A percentile compares a stretch with the other conserved stretches of the same genome.
Evolutionary conservation across 2,113 vertebrate genomes (phyloP).

Genomic region (Tauraco erythrolophus): DNA sequence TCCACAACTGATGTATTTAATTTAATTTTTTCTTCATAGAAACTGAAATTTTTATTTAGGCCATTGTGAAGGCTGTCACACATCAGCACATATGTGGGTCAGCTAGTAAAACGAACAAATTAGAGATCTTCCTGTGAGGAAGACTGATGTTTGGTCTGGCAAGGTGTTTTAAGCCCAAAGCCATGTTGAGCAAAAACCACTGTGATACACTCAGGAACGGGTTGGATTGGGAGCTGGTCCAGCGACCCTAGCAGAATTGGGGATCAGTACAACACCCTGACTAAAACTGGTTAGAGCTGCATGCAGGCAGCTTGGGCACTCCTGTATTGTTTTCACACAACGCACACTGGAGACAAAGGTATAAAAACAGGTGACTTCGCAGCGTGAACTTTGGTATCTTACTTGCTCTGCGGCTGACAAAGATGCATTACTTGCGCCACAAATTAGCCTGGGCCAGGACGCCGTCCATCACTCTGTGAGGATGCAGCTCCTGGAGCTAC

Average conservation of each 20-base stretch:
- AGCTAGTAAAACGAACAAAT: background rate
- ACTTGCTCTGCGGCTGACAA: background rate
- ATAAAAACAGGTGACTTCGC: accelerated
- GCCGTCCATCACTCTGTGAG: accelerated
- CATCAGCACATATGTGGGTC: background rate
- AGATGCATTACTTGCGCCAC: background rate
- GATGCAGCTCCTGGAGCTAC: background rate
- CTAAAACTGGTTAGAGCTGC: background rate
- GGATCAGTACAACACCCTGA: too few species aligned
- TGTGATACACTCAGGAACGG: accelerated
- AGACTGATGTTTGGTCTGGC: background rate
- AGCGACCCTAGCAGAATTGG: background rate
- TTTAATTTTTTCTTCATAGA: background rate
- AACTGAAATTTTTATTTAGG: background rate
- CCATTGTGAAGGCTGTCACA: background rate
- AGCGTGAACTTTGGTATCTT: background rate
- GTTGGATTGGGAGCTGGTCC: background rate
- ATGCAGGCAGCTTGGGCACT: background rate
- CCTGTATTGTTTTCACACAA: background rate
- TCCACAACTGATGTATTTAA: background rate
- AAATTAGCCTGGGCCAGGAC: accelerated
- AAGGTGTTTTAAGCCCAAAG: background rate
- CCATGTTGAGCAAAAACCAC: background rate
- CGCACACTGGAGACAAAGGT: background rate
- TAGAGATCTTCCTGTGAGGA: background rate